Evolutionary conservation across 1,140 invertebrate species (phyloP), one percentile per base, ranked within the genome.

Genomic region (Macrocentrus cingulum): DNA sequence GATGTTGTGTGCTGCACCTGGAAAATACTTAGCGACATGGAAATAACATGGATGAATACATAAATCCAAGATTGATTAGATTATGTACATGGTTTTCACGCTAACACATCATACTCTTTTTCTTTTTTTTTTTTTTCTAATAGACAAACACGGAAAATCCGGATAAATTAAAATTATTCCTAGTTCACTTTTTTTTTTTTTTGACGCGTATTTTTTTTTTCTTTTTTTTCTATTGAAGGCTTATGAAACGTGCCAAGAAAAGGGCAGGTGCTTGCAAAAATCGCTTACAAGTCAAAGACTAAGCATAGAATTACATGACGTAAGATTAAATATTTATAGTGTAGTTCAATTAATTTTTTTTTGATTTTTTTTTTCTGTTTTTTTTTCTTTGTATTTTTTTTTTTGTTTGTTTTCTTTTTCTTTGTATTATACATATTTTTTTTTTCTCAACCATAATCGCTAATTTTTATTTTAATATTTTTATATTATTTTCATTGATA

Each of bases 1-100:
- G 76, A 70, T 75, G 76, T 67, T 72, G 69, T n/a, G n/a, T 63
- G 60, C 76, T 68, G 74, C 74, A 76, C 74, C 76, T 77, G 75
- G 67, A 79, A 77, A 77, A 77, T 75, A 79, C 74, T 77, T 71
- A 74, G 69, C 69, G 69, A 75, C 66, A 68, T 70, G 58, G 57
- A 42, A 44, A 53, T 52, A 45, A 52, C 34, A 50, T 52, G 29
- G 11, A 44, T 53, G 37, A 53, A 37, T 25, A 16, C 20, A 54
- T 36, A 16, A 61, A 61, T 60, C 56, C 60, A 61, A 39, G 63
- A 62, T 65, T 61, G 41, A 64, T 63, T 65, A 29, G 25, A 29
- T 5, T 67, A 66, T 72, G 58, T 53, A 63, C 55, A 62, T 52
- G 59, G 62, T 50, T 59, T 57, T 65, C 58, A n/a, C n/a, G n/a